Percentiles rank a stretch among this genome's conserved stretches.
Evolutionary conservation across 2,888 invertebrate species (phyloP).

Genomic region (Synergus japonicus): DNA sequence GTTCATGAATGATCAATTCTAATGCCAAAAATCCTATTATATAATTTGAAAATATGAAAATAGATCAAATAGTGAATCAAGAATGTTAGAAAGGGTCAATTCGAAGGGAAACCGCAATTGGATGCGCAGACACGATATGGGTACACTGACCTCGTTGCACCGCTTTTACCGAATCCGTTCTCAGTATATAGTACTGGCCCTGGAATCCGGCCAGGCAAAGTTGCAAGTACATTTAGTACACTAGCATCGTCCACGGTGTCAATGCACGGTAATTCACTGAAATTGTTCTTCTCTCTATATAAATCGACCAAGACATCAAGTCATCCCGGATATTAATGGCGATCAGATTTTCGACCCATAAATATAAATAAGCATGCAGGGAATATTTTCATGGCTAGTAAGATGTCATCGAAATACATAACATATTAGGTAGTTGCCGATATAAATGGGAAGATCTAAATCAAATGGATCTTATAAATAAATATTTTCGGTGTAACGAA

Average conservation of each 20-base stretch:
- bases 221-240: conserved; percentile 64
- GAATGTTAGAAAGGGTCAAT: conserved; percentile 1
- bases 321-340: conserved; percentile 34
- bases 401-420: too few species aligned
- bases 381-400: too few species aligned
- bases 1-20: too few species aligned
- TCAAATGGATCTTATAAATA: too few species aligned
- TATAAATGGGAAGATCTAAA: too few species aligned
- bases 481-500: too few species aligned
- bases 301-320: conserved; percentile 34
- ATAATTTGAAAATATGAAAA: neutral
- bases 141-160: conserved; percentile 60
- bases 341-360: conserved; percentile 40
- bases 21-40: too few species aligned
- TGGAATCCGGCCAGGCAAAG: conserved; percentile 68
- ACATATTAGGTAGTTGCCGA: too few species aligned
- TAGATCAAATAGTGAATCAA: neutral
- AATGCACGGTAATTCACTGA: conserved; percentile 58
- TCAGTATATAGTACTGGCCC: conserved; percentile 53
- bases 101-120: conserved; percentile 13
- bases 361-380: conserved; percentile 13
- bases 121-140: conserved; percentile 55
- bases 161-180: conserved; percentile 64
- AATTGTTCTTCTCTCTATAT: conserved; percentile 45
- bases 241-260: conserved; percentile 56